Percentiles rank a stretch among this genome's conserved stretches.
These are phyloP conservation scores for Aplochiton taeniatus DNA, from an alignment of 2,797 vertebrate species.

Conservation along the genomic window DNA sequence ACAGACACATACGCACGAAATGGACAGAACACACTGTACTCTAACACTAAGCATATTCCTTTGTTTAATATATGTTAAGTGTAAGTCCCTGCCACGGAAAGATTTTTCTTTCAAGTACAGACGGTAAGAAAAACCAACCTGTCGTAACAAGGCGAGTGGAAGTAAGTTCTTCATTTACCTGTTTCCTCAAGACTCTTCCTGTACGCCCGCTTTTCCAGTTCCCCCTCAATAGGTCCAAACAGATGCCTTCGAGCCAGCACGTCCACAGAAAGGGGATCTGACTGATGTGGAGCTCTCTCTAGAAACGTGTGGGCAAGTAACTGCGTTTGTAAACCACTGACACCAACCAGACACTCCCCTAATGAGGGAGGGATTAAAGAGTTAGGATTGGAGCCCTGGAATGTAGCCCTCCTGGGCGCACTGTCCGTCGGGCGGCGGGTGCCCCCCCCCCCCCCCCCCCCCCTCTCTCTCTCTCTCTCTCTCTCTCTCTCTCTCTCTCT, in stretches of 20 bases:
- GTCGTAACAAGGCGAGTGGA: neutral
- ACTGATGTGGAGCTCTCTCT: too few species aligned
- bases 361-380: neutral
- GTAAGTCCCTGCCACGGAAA: too few species aligned
- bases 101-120: neutral
- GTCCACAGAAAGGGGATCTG: neutral
- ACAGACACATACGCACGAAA: too few species aligned
- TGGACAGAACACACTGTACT: too few species aligned
- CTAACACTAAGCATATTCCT: too few species aligned
- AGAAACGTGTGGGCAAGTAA: neutral
- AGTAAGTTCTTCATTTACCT: conserved; percentile 31
- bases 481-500: neutral
- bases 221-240: neutral
- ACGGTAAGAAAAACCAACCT: conserved; percentile 5
- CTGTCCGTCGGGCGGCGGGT: neutral
- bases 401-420: conserved; percentile 49
- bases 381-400: conserved; percentile 44
- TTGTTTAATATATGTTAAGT: too few species aligned
- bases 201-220: neutral
- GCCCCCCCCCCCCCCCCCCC: neutral
- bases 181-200: conserved; percentile 7
- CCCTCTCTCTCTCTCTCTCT: conserved; percentile 2
- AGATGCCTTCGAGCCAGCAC: neutral
- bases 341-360: neutral
- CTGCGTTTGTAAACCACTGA: neutral